A percentile compares a stretch with the other conserved stretches of the same genome.
Evolutionary conservation across 2,797 vertebrate species (phyloP).

Genomic region (Tympanoctomys barrerae): DNA sequence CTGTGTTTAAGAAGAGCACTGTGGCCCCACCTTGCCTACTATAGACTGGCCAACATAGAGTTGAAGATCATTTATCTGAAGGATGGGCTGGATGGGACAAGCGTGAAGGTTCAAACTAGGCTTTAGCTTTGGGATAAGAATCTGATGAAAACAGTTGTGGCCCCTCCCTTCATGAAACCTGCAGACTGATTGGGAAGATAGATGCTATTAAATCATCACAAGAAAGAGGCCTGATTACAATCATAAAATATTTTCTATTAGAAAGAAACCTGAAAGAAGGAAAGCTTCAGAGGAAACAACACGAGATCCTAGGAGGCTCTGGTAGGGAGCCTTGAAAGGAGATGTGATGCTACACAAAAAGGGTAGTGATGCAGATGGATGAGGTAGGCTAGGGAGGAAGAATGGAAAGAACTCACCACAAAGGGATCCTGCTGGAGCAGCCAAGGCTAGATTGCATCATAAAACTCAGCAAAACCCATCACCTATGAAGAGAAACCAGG

Average conservation of each 20-base stretch:
- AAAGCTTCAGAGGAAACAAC: not conserved
- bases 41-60: too few species aligned
- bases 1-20: not conserved
- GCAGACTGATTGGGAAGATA: not conserved
- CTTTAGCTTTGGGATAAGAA: not conserved
- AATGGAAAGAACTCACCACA: not conserved
- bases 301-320: not conserved
- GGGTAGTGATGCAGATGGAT: rapidly evolving
- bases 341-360: rapidly evolving
- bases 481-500: not conserved
- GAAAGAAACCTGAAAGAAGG: not conserved
- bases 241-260: not conserved
- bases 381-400: not conserved
- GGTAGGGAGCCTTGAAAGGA: not conserved
- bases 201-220: not conserved
- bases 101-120: not conserved
- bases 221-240: not conserved
- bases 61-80: not conserved
- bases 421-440: not conserved
- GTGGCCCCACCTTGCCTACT: not conserved
- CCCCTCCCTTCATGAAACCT: not conserved
- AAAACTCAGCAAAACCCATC: not conserved
- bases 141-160: not conserved
- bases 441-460: rapidly evolving
- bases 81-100: too few species aligned